Percentiles rank a stretch among this genome's conserved stretches.
Evolutionary conservation across 2,888 invertebrate genomes (phyloP).

Genomic region (Eueremaeus valkanovi): DNA sequence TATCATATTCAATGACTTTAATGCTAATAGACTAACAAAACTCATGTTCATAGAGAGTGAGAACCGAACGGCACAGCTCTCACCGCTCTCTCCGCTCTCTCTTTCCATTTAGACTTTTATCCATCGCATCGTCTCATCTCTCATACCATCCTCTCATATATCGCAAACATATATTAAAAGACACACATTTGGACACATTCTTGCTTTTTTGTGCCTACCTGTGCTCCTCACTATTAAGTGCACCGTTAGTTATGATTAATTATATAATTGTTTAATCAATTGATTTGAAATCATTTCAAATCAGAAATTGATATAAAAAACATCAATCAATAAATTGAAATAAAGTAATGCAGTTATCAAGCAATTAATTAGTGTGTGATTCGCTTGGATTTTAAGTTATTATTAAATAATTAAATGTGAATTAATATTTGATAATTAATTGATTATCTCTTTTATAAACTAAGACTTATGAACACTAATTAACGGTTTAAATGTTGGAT

Average conservation of each 20-base stretch:
- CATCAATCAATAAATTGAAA: no score
- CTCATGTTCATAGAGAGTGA: constrained; percentile 18
- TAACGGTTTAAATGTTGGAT: constrained; percentile 8
- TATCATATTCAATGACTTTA: constrained; percentile 30
- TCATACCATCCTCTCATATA: neutral
- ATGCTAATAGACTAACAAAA: constrained; percentile 23
- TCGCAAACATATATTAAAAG: neutral
- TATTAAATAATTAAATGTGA: neutral
- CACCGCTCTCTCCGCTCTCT: constrained; percentile 14
- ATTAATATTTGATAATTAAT: neutral
- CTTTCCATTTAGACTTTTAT: neutral
- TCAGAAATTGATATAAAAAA: no score
- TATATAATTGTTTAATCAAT: neutral
- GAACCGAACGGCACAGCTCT: neutral
- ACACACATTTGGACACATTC: neutral
- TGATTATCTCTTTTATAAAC: neutral
- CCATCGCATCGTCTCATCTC: neutral
- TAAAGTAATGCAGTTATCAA: neutral
- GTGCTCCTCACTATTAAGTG: neutral
- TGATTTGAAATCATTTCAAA: neutral
- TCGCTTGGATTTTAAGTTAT: neutral
- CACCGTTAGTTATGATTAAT: neutral
- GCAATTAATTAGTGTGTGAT: neutral
- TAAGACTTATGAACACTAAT: constrained; percentile 1
- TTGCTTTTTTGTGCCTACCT: neutral